Conservation (phyloP, 2,888 invertebrate species). For the Sarcophaga subvicina region DNA sequence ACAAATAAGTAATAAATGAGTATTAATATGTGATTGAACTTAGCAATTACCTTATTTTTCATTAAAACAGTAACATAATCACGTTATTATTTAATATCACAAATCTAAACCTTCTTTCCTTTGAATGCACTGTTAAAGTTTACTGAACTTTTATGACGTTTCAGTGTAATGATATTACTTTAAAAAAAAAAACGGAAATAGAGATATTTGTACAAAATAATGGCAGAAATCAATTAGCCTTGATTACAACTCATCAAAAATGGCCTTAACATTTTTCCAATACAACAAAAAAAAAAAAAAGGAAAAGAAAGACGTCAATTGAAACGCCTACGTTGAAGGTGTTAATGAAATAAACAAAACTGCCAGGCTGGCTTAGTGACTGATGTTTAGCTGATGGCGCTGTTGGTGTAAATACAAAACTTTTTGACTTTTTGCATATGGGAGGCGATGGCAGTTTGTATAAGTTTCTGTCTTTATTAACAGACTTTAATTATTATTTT, state of each 20-base stretch:
- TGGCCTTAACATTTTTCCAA: conserved; percentile 38
- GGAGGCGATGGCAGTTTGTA: neutral
- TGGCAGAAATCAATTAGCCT: conserved; percentile 78
- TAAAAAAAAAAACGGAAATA: neutral
- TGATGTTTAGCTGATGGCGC: neutral
- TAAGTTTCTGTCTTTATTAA: conserved; percentile 22
- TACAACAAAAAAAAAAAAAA: neutral
- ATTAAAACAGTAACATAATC: no score
- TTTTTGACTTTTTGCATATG: conserved; percentile 31
- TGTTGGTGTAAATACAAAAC: neutral
- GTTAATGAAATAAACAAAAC: neutral
- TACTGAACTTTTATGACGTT: no score
- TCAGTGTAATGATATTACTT: no score
- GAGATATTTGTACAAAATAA: neutral
- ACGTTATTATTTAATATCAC: no score
- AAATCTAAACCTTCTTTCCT: no score
- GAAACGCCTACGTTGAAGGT: conserved; percentile 9
- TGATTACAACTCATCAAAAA: conserved; percentile 73
- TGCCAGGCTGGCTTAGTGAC: neutral
- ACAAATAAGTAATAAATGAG: no score
- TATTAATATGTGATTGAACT: no score
- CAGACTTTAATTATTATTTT: conserved; percentile 44
- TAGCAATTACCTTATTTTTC: no score
- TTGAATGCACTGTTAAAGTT: no score
- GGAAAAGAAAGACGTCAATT: neutral